Percentiles rank a stretch among this genome's conserved stretches.
Evolutionary conservation across 2,113 vertebrate species (phyloP).

Genomic region (Lepus europaeus): DNA sequence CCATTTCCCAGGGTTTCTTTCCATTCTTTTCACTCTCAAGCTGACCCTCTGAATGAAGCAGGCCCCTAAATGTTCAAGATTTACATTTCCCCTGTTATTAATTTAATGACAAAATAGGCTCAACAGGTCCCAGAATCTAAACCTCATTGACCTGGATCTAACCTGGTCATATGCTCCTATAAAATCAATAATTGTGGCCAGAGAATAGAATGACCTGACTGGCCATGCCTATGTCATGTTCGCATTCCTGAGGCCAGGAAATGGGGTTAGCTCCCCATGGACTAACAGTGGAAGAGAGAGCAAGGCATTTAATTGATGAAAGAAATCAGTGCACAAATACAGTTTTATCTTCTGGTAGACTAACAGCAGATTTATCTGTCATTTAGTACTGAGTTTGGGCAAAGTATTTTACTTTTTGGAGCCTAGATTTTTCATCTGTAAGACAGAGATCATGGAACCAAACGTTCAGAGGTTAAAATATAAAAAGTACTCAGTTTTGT

Average conservation of each 20-base stretch:
- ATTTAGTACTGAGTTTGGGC: neutral
- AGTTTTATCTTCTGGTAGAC: neutral
- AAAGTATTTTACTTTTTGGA: neutral
- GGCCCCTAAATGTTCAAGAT: neutral
- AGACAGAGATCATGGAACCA: neutral
- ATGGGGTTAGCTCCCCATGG: neutral
- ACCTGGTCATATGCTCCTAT: neutral
- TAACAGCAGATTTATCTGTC: neutral
- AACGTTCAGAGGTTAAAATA: neutral
- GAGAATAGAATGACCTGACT: neutral
- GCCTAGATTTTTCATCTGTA: neutral
- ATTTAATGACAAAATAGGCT: slow-evolving; percentile 41
- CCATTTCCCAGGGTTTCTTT: neutral
- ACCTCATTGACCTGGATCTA: neutral
- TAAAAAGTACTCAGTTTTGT: neutral
- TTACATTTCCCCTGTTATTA: slow-evolving; percentile 10
- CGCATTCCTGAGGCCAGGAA: neutral
- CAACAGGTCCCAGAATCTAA: slow-evolving; percentile 37
- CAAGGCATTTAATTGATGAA: neutral
- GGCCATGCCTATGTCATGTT: neutral
- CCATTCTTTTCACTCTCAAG: neutral
- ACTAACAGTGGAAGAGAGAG: neutral
- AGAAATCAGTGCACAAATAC: neutral
- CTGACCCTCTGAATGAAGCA: neutral
- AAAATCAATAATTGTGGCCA: neutral